Base-by-base conservation (phyloP, 2,888 invertebrate genomes). In the Plagodis dolabraria region DNA sequence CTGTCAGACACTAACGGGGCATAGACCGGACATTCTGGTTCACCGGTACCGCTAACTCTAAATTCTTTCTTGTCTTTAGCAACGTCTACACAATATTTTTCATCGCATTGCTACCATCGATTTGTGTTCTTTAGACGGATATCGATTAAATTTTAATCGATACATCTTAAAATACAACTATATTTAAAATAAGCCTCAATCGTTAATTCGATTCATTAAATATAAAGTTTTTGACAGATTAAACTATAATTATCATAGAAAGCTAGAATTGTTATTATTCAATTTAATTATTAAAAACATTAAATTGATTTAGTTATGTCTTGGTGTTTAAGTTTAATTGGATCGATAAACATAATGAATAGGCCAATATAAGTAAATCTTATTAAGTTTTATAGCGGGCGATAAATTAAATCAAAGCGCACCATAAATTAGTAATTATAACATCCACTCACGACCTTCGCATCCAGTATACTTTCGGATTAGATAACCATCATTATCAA, bases 21-120 rank as follows among this genome's bases (percentile, higher is more conserved):
- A 78, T 77, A 71, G 80, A 83, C 83, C 85, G 85, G 85, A 85
- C 79, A 85, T 86, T 87, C 90, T 85, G 85, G 89, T 87, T 87
- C 84, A 82, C 78, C 81, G 75, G 79, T 83, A 87, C 89, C 89
- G 90, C 82, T 90, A 88, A 74, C 75, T 76, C 74, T 77, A 76
- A 79, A 82, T 83, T 82, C 80, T 82, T 76, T 82, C 56, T 65
- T 65, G 54, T 54, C 57, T 53, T 57, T 57, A 61, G 40, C 47
- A 46, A 53, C 53, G 52, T 61, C 42, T 64, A 53, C 51, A 36
- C 46, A 53, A 59, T 59, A 54, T 60, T 68, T 61, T 49, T 47
- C 10, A 44, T 59, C 47, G 49, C 47, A 47, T 56, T 49, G 55
- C 47, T 42, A 59, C 60, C 38, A 60, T 61, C 40, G 35, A 44